Percentiles rank a stretch among this genome's conserved stretches.
Evolutionary conservation across 2,113 vertebrate genomes (phyloP).

Genomic region (Oceanites oceanicus): DNA sequence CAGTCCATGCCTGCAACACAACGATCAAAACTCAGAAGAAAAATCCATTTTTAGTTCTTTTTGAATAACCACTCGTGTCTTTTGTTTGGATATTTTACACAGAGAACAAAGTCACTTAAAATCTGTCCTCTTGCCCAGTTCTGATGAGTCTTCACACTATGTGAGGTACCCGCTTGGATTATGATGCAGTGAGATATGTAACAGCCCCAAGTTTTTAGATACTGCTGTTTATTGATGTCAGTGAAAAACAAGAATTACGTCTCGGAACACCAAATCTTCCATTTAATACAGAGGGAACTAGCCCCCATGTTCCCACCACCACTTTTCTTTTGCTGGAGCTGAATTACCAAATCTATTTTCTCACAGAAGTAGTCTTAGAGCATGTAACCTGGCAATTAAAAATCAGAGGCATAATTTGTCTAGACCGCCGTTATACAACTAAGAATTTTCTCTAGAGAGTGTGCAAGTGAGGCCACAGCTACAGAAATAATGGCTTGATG

Average conservation of each 20-base stretch:
- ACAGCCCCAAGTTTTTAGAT: neutral
- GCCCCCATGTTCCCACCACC: neutral
- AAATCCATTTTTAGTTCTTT: neutral
- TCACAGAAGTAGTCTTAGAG: neutral
- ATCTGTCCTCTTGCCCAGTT: neutral
- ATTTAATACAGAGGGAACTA: neutral
- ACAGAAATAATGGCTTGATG: neutral
- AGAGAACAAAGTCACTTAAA: neutral
- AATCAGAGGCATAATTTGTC: neutral
- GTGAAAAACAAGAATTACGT: neutral
- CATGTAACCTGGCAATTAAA: neutral
- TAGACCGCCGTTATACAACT: neutral
- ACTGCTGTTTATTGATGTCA: neutral
- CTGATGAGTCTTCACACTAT: neutral
- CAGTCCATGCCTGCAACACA: neutral
- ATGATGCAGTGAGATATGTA: neutral
- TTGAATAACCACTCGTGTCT: accelerated
- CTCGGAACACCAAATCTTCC: neutral
- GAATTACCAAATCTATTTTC: neutral
- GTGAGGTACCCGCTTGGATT: neutral
- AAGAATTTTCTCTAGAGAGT: neutral
- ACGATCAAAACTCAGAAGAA: neutral
- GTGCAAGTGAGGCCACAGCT: neutral
- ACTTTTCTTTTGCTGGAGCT: neutral
- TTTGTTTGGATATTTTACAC: neutral